A percentile compares a stretch with the other conserved stretches of the same genome.
phyloP scores from a whole-genome alignment of 2,797 vertebrate species.

The Euphonia xanthogaster region DNA sequence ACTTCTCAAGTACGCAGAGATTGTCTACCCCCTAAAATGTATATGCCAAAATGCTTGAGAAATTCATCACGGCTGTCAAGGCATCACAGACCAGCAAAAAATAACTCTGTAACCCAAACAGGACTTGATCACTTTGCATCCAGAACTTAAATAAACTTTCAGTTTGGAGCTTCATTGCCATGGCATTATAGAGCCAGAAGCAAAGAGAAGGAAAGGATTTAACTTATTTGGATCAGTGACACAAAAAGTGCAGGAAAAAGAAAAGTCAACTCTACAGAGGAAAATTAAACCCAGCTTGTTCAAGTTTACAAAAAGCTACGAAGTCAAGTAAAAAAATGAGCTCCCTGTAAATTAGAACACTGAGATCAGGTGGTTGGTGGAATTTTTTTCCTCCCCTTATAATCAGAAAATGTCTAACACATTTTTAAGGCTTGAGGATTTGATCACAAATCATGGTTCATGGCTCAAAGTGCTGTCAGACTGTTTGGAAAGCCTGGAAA shows the following conservation, averaged over 20 bases:
- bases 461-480: neutral
- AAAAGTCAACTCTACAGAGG: neutral
- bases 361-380: neutral
- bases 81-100: neutral
- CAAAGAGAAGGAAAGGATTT: neutral
- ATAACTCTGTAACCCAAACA: neutral
- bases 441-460: neutral
- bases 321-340: neutral
- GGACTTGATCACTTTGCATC: neutral
- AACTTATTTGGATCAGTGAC: neutral
- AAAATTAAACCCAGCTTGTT: neutral
- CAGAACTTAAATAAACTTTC: neutral
- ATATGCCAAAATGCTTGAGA: neutral
- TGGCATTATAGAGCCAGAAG: neutral
- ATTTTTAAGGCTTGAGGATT: neutral
- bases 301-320: neutral
- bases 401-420: neutral
- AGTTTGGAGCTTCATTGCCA: neutral
- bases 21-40: accelerated
- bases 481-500: neutral
- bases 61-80: neutral
- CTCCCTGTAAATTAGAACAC: neutral
- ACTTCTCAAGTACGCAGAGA: neutral
- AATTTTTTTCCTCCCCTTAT: accelerated
- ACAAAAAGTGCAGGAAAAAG: neutral